Evolutionary conservation across 2,888 invertebrate genomes (phyloP).

Genomic region (Lucinisca nassula): DNA sequence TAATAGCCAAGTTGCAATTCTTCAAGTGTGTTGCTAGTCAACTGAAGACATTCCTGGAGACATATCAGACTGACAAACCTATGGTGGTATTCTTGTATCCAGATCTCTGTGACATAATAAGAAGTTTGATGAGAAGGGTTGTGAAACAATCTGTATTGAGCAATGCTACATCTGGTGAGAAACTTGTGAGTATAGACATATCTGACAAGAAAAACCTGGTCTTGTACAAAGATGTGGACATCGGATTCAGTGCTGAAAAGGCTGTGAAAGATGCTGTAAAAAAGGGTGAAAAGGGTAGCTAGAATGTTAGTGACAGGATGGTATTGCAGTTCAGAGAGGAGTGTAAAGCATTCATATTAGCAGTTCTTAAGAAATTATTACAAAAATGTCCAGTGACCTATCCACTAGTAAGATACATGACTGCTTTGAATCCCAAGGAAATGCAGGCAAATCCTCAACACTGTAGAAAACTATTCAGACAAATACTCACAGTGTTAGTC

Average conservation of each 20-base stretch:
- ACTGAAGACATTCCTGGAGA: constrained; percentile 50
- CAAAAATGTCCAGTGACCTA: constrained; percentile 47
- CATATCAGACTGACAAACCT: constrained; percentile 58
- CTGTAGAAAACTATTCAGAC: constrained; percentile 43
- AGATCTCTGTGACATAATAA: constrained; percentile 41
- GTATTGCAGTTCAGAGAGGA: constrained; percentile 52
- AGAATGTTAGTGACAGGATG: constrained; percentile 11
- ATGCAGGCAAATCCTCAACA: constrained; percentile 31
- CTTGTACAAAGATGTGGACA: constrained; percentile 42
- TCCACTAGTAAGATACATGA: constrained; percentile 52
- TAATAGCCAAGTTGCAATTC: constrained; percentile 53
- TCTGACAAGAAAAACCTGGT: neutral
- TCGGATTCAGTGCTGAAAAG: constrained; percentile 52
- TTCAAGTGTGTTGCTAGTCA: constrained; percentile 47
- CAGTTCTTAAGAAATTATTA: constrained; percentile 39
- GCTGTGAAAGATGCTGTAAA: constrained; percentile 43
- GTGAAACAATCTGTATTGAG: constrained; percentile 39
- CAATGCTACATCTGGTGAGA: constrained; percentile 8
- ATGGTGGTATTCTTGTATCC: constrained; percentile 50
- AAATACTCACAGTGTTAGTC: constrained; percentile 21
- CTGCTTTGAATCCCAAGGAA: constrained; percentile 42
- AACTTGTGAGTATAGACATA: constrained; percentile 40
- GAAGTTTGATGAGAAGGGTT: constrained; percentile 45
- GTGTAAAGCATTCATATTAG: constrained; percentile 34
- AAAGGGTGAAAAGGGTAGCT: neutral